Conservation (phyloP, 2,797 vertebrate genomes). For the Melanotaenia nigrans region DNA sequence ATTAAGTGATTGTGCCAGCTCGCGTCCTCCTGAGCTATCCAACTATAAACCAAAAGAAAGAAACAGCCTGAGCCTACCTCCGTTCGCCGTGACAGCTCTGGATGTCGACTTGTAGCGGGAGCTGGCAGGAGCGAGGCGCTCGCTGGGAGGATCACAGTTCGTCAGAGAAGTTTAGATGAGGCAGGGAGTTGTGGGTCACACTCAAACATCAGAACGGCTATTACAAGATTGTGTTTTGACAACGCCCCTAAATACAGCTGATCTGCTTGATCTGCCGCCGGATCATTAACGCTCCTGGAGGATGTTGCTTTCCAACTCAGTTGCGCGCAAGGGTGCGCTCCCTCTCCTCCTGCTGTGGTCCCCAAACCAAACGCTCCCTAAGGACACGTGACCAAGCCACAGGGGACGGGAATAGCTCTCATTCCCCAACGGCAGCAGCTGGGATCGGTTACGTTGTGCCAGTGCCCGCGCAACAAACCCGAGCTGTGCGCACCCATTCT, state of each 20-base stretch:
- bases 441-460: conserved; percentile 72
- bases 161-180: conserved; percentile 69
- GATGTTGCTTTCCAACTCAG: conserved; percentile 62
- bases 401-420: conserved; percentile 76
- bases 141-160: conserved; percentile 39
- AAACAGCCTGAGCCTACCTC: conserved; percentile 74
- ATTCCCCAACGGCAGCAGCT: conserved; percentile 67
- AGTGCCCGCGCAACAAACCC: conserved; percentile 45
- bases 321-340: conserved; percentile 66
- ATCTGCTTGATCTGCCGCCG: conserved; percentile 35
- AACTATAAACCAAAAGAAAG: background rate
- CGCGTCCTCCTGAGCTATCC: background rate
- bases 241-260: conserved; percentile 61
- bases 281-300: conserved; percentile 41
- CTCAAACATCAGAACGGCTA: conserved; percentile 8
- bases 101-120: conserved; percentile 42
- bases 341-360: conserved; percentile 42
- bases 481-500: conserved; percentile 23
- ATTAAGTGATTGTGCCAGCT: conserved; percentile 23
- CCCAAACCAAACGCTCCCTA: conserved; percentile 72
- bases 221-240: conserved; percentile 23
- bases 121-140: conserved; percentile 47
- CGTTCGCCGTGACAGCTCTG: conserved; percentile 52
- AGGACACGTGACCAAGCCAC: conserved; percentile 83
- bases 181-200: conserved; percentile 33